Conservation (phyloP, 2,113 vertebrate genomes). For the Lagenorhynchus albirostris region DNA sequence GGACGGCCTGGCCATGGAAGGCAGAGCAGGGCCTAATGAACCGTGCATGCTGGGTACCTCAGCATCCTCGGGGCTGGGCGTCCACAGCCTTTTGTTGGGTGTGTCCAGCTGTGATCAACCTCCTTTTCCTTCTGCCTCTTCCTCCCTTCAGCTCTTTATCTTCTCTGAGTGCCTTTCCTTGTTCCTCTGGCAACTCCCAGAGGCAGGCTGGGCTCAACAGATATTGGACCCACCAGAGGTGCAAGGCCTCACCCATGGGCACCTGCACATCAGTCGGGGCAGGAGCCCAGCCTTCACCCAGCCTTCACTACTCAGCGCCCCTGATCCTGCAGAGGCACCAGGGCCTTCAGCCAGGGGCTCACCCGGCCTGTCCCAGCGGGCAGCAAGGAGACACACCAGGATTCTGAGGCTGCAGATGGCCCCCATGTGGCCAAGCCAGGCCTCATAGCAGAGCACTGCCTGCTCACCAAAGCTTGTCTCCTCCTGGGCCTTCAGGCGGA, state of each 20-base stretch:
- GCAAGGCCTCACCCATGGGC: background rate
- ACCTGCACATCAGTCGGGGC: no score
- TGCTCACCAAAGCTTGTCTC: background rate
- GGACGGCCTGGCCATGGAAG: background rate
- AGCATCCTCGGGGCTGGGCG: rapidly evolving
- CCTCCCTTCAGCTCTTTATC: no score
- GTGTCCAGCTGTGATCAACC: background rate
- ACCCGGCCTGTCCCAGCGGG: background rate
- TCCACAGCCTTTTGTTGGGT: background rate
- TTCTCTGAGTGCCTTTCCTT: background rate
- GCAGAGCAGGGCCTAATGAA: background rate
- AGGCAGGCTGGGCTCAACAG: background rate
- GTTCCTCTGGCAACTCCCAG: background rate
- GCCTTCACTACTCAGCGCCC: background rate
- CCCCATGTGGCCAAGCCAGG: background rate
- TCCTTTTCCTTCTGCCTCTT: background rate
- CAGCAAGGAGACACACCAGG: background rate
- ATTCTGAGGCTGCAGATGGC: background rate
- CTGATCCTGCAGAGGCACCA: background rate
- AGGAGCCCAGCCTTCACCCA: background rate
- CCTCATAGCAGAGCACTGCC: background rate
- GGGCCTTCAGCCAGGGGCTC: background rate
- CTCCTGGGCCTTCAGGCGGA: background rate
- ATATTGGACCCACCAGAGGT: rapidly evolving
- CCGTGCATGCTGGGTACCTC: rapidly evolving